These are phyloP conservation scores for Nezara viridula DNA, from an alignment of 2,888 invertebrate genomes.

Conservation along the genomic window DNA sequence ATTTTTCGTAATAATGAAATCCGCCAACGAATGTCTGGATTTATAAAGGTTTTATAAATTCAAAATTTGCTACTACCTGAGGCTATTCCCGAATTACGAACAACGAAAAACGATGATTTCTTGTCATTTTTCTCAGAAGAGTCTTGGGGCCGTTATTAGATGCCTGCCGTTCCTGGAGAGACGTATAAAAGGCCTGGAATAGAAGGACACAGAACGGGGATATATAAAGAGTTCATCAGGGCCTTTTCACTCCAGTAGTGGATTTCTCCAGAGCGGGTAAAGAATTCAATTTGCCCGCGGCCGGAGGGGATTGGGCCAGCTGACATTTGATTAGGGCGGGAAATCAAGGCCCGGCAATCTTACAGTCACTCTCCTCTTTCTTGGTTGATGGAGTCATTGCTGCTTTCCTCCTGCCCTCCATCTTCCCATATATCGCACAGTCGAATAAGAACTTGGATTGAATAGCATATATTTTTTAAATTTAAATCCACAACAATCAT, in stretches of 20 bases:
- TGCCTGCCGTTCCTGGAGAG: background rate
- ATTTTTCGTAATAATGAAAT: no score
- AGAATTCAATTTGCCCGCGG: slow-evolving; percentile 45
- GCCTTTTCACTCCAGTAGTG: slow-evolving; percentile 44
- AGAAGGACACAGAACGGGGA: slow-evolving; percentile 18
- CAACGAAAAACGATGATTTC: background rate
- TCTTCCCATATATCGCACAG: background rate
- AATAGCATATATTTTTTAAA: background rate
- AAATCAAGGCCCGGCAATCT: slow-evolving; percentile 30
- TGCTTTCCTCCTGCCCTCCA: background rate
- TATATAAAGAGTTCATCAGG: slow-evolving; percentile 51
- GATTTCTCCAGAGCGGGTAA: slow-evolving; percentile 48
- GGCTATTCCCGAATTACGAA: background rate
- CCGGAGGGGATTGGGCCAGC: slow-evolving; percentile 21
- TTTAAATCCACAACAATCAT: no score
- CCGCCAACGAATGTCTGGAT: background rate
- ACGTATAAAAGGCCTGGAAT: background rate
- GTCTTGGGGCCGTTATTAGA: background rate
- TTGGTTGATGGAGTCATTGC: slow-evolving; percentile 16
- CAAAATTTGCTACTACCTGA: background rate
- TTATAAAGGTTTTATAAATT: background rate
- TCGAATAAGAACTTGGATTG: background rate
- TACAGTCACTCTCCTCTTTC: background rate
- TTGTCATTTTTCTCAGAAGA: background rate
- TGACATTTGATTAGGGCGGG: slow-evolving; percentile 48